Evolutionary conservation across 1,140 invertebrate species (phyloP).

Genomic region (Musca domestica): DNA sequence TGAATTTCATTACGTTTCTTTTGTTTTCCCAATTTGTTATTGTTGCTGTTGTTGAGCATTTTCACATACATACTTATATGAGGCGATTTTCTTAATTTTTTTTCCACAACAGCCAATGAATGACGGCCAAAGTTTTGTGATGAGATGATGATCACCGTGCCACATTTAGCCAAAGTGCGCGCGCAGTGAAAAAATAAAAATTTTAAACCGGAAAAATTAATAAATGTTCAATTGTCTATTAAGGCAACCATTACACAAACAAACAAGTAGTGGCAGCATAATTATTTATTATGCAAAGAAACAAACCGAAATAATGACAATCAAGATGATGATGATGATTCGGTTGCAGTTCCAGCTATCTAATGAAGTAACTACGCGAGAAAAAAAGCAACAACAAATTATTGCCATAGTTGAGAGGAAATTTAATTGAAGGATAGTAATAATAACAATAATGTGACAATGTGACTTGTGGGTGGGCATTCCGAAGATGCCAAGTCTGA

Average conservation of each 20-base stretch:
- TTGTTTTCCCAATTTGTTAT: too few species aligned
- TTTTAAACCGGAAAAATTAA: constrained; percentile 49
- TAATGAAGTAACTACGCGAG: too few species aligned
- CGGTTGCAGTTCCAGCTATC: too few species aligned
- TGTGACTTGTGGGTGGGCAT: too few species aligned
- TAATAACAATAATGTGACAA: too few species aligned
- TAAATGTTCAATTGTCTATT: constrained; percentile 53
- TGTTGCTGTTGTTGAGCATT: not conserved
- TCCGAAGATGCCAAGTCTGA: too few species aligned
- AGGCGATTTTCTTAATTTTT: not conserved
- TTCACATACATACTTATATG: not conserved
- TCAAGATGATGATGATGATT: too few species aligned
- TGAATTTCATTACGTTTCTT: not conserved
- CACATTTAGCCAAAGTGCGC: not conserved
- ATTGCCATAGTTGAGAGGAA: too few species aligned
- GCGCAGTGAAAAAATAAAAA: constrained; percentile 5
- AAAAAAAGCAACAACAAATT: too few species aligned
- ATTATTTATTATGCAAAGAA: constrained; percentile 51
- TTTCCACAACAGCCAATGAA: not conserved
- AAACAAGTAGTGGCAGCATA: constrained; percentile 33
- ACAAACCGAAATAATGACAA: not conserved
- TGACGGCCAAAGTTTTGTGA: too few species aligned
- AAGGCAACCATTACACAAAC: constrained; percentile 34
- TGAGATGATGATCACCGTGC: too few species aligned
- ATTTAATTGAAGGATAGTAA: too few species aligned